Conservation (phyloP, 2,797 vertebrate species). For the Stomatorhinus walkeri region DNA sequence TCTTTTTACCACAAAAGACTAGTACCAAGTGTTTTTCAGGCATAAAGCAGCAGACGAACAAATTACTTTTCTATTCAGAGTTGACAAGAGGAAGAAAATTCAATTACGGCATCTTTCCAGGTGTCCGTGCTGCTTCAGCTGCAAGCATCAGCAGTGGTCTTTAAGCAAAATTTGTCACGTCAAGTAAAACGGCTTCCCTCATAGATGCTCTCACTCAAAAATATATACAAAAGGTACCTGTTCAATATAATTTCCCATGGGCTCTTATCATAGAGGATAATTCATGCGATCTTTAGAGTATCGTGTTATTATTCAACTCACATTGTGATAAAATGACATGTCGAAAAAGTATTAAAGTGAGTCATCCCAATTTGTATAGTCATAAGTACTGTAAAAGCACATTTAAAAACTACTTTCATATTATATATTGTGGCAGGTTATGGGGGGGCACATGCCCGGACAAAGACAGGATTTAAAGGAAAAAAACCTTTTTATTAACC, state of each 20-base stretch:
- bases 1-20: slow-evolving; percentile 6
- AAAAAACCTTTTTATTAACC: neutral
- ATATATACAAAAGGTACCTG: neutral
- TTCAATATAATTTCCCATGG: neutral
- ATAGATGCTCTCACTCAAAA: slow-evolving; percentile 4
- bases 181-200: neutral
- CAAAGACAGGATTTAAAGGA: neutral
- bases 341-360: neutral
- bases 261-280: neutral
- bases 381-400: neutral
- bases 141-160: slow-evolving; percentile 18
- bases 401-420: neutral
- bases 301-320: neutral
- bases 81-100: slow-evolving; percentile 27
- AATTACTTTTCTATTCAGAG: slow-evolving; percentile 25
- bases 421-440: neutral
- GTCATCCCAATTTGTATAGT: neutral
- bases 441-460: neutral
- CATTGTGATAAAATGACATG: neutral
- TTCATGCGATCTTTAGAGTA: neutral
- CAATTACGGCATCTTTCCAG: slow-evolving; percentile 23
- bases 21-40: slow-evolving; percentile 17
- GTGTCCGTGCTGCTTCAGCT: slow-evolving; percentile 7
- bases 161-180: slow-evolving; percentile 16
- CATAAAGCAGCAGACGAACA: slow-evolving; percentile 21